Evolutionary conservation across 1,140 invertebrate species (phyloP).

Genomic region (Sesamia nonagrioides): DNA sequence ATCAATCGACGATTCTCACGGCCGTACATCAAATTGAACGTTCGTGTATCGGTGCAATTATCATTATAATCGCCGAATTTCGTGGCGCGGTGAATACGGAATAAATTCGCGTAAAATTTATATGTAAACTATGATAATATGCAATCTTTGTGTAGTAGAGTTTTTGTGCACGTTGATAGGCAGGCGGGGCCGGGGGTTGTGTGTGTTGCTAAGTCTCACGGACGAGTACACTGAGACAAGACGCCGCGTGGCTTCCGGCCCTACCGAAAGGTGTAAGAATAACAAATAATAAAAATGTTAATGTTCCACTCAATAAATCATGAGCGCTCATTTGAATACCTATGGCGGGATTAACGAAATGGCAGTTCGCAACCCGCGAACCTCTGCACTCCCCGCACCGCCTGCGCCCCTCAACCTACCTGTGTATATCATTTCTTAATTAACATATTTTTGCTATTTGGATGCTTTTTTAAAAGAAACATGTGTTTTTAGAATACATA

Average conservation of each 20-base stretch:
- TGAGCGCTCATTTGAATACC: slow-evolving; percentile 87
- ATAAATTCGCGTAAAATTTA: slow-evolving; percentile 87
- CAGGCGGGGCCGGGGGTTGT: slow-evolving; percentile 62
- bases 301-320: slow-evolving; percentile 89
- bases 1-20: slow-evolving; percentile 84
- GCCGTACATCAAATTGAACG: slow-evolving; percentile 81
- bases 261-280: slow-evolving; percentile 87
- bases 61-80: slow-evolving; percentile 84
- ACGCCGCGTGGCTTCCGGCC: slow-evolving; percentile 86
- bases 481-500: slow-evolving; percentile 44
- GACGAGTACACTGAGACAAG: slow-evolving; percentile 83
- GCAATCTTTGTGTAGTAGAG: slow-evolving; percentile 71
- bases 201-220: slow-evolving; percentile 79
- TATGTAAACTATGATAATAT: slow-evolving; percentile 87
- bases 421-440: slow-evolving; percentile 68
- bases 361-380: slow-evolving; percentile 76
- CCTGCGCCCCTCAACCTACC: slow-evolving; percentile 34
- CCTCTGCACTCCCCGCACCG: slow-evolving; percentile 28
- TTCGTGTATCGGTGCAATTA: slow-evolving; percentile 84
- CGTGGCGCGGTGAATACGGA: slow-evolving; percentile 80
- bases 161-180: slow-evolving; percentile 68
- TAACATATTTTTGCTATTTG: slow-evolving; percentile 71
- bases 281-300: slow-evolving; percentile 89
- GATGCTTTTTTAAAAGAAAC: slow-evolving; percentile 14
- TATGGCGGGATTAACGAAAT: slow-evolving; percentile 83